These are phyloP conservation scores for Climacteris rufus DNA, from an alignment of 2,113 vertebrate genomes.

Conservation along the genomic window DNA sequence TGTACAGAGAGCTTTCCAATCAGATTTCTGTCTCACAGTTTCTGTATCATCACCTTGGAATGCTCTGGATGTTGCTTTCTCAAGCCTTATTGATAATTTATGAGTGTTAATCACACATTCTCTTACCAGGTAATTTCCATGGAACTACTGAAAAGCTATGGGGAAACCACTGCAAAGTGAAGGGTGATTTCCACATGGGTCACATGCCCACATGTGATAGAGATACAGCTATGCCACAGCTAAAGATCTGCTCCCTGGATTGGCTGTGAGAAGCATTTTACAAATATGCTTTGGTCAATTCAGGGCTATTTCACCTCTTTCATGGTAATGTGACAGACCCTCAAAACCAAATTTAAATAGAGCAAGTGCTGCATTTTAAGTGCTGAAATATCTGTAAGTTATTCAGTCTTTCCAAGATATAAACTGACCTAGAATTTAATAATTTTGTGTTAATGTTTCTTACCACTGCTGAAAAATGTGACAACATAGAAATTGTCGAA, in stretches of 20 bases:
- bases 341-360: not conserved
- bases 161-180: not conserved
- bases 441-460: not conserved
- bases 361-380: not conserved
- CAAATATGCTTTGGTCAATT: not conserved
- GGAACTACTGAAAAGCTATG: not conserved
- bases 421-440: not conserved
- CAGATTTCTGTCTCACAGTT: not conserved
- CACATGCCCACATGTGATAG: not conserved
- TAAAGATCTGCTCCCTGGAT: not conserved
- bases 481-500: not conserved
- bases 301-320: not conserved
- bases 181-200: not conserved
- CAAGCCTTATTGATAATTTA: not conserved
- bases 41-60: not conserved
- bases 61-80: not conserved
- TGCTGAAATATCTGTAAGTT: not conserved
- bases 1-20: not conserved
- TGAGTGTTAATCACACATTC: not conserved
- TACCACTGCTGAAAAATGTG: not conserved
- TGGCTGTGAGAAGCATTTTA: not conserved
- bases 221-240: not conserved
- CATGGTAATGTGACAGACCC: not conserved
- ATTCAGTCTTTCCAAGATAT: not conserved
- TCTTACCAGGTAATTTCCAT: not conserved